Base-by-base conservation (phyloP, 2,888 invertebrate genomes). In the Thysanoteuthis rhombus region DNA sequence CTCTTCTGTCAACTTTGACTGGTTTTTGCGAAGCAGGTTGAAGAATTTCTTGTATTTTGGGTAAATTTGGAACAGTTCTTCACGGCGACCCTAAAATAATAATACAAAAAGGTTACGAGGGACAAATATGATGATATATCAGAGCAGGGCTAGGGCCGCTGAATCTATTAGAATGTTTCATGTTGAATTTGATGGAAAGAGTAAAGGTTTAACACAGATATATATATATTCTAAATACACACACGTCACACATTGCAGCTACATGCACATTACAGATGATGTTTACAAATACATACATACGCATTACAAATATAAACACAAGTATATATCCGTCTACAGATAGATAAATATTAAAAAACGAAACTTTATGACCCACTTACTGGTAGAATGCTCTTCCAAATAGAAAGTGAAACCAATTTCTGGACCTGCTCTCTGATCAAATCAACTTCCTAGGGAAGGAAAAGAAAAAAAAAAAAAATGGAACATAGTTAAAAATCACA, bases 21-120 rank as follows among this genome's bases (percentile, higher is more conserved):
- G 98, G 96, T 98, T 98, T 96, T 99, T 99, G 96, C 98, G 98
- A 93, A 99, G 98, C 12, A 98, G 98, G 94, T 98, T 98, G 98
- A 99, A 99, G 96, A 98, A 98, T 97, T 99, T 99, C 94, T 98
- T 98, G 98, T 99, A 99, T 97, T 98, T 98, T 0, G 99, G 98
- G 95, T 98, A 98, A 90, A 98, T 97, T 96, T 98, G 98, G 95
- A 99, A 98, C 96, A 99, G 98, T 96, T 98, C 98, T 95, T 99
- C 99, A 95, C 99, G 97, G 93, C 99, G 98, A 89, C 98, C 98
- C 98, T 97, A 94, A 89, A 91, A 94, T 36, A n/a, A 36, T 42
- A 42, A 42, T 42, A 42, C 42, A 52, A 52, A 52, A 25, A 52
- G 25, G 5, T 6, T 22, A 52, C 5, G 5, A 52, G 22, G 22